Base-by-base conservation (phyloP, 2,113 vertebrate genomes). In the Caloenas nicobarica region DNA sequence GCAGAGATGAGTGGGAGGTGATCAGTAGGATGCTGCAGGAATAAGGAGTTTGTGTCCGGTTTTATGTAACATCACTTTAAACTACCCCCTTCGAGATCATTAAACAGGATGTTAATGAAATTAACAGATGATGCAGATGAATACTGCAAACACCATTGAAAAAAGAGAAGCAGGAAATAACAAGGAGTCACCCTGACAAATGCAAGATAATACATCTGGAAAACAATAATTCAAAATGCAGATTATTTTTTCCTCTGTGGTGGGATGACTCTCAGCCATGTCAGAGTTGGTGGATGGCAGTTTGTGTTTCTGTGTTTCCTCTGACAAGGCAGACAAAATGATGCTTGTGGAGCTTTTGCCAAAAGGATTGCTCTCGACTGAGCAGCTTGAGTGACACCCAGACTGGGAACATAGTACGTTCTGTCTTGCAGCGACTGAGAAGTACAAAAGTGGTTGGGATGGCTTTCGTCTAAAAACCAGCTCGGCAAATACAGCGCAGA, bases 81-180 rank as follows among this genome's bases (percentile, higher is more conserved):
- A 33, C 60, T 95, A 54, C 56, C 38, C 56, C 34, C 54, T 93
- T 91, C 8, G 18, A 89, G 78, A 83, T 96, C 74, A 86, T 94
- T 85, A 93, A 94, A 65, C 17, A 78, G 36, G 34, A 86, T 91
- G 68, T 84, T 96, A 96, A 96, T 93, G 90, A 95, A 97, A 97
- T 96, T 92, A 95, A 70, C 96, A 96, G 91, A 89, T 80, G 88
- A 96, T 93, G 72, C n/a, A 29, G 68, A 87, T 38, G 78, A 88
- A 77, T 92, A 96, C 88, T 96, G 93, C 88, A 94, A 92, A 89
- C 86, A 53, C 58, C 42, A 88, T 0, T 91, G 87, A 51, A 95
- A 93, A 92, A 70, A 88, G 82, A 88, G 91, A 94, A 81, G 74
- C 86, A 83, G 95, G 91, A 97, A 96, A 83, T 95, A 92, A 94